Evolutionary conservation across 2,888 invertebrate species (phyloP), one percentile per base, ranked within the genome.

Genomic region (Gandaritis pyraliata): DNA sequence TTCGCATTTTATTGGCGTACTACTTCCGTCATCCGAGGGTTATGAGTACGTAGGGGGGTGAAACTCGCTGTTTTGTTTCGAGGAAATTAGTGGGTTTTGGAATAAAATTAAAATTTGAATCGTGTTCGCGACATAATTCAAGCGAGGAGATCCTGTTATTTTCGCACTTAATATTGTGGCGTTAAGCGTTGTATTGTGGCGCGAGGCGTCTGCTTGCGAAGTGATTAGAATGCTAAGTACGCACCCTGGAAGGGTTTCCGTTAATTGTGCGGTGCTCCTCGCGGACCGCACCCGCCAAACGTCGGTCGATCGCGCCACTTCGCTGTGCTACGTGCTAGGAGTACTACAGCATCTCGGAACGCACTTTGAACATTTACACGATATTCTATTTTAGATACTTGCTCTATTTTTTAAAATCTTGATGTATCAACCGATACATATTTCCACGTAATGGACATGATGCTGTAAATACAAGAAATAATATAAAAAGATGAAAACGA

Each of bases 221-320:
- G 84, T 87, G 89, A 87, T 87, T 87, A 87, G 90, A 90, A 90
- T 90, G 85, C 88, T 86, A 87, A 89, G 85, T 86, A 78, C 79
- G 82, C 76, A 65, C 76, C 71, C 74, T 73, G 85, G 78, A 87
- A 86, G 88, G 88, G 88, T 85, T 86, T 80, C 75, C 52, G 79
- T 83, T 88, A 86, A 88, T 88, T 88, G 88, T 85, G 84, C 76
- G 80, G 82, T 78, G 79, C 69, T 82, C 75, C 78, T 80, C 69
- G 78, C 69, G 80, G 81, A 82, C 83, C 82, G 78, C 85, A 76
- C 74, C 72, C 73, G 65, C 72, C 76, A 79, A 81, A 76, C 78
- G 73, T 69, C 72, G 70, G 58, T 66, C 53, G 63, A 62, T 64
- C 41, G 11, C 30, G 29, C 11, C 11, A 29, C 10, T 29, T 41